These are phyloP conservation scores for Hystrix cristata DNA, from an alignment of 2,113 vertebrate species.

Conservation along the genomic window DNA sequence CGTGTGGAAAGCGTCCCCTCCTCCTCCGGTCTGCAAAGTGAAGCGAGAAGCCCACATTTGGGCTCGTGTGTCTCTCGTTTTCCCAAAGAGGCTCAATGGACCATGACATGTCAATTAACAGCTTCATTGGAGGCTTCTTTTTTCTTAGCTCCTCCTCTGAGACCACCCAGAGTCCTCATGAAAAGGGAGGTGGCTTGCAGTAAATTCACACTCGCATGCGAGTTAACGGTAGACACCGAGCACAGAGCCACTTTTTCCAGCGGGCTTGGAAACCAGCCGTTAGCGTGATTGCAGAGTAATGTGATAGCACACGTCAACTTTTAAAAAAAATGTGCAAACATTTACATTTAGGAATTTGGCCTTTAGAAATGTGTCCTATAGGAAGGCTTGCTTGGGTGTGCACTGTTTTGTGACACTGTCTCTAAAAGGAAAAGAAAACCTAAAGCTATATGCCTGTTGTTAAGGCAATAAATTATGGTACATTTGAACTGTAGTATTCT, in stretches of 20 bases:
- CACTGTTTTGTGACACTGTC: not conserved
- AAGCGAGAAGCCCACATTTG: not conserved
- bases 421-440: slow-evolving; percentile 12
- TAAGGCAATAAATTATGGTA: not conserved
- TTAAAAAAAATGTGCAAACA: not conserved
- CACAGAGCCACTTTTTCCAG: not conserved
- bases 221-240: not conserved
- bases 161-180: not conserved
- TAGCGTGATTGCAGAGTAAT: not conserved
- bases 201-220: not conserved
- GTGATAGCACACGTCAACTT: not conserved
- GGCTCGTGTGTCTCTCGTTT: not conserved
- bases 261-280: not conserved
- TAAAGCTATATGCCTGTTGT: not conserved
- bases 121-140: not conserved
- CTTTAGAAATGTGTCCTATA: slow-evolving; percentile 16
- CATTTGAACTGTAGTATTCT: not conserved
- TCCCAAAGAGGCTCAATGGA: not conserved
- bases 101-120: not conserved
- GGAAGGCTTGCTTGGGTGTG: not conserved
- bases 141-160: not conserved
- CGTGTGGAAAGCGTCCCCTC: not conserved
- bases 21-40: not conserved
- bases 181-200: not conserved
- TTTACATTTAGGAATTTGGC: slow-evolving; percentile 43